These are phyloP conservation scores for Anableps anableps DNA, from an alignment of 2,797 vertebrate genomes.

Conservation along the genomic window DNA sequence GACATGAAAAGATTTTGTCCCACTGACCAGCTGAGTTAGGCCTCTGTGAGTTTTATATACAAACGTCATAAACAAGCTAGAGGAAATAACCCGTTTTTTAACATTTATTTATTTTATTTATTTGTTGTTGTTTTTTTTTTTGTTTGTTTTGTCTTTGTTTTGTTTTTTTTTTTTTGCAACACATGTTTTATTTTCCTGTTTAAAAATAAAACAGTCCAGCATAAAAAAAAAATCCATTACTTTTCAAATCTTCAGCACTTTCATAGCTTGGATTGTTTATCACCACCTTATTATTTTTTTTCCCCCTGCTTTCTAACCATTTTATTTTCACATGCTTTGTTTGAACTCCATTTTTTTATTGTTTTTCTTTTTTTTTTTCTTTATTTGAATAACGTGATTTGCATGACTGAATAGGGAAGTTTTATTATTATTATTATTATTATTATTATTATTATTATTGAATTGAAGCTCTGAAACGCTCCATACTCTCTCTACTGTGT, in stretches of 20 bases:
- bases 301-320: neutral
- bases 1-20: conserved; percentile 15
- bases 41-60: neutral
- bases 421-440: neutral
- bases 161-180: neutral
- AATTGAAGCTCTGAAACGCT: neutral
- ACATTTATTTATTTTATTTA: neutral
- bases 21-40: conserved; percentile 31
- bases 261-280: neutral
- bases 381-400: neutral
- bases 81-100: neutral
- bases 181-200: no score
- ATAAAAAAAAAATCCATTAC: neutral
- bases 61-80: neutral
- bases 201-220: neutral
- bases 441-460: neutral
- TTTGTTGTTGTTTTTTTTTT: neutral
- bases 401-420: conserved; percentile 10
- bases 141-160: neutral
- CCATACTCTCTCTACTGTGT: neutral
- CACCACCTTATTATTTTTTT: neutral
- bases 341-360: neutral
- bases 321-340: neutral
- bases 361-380: neutral
- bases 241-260: neutral